Evolutionary conservation across 2,888 invertebrate species (phyloP).

Genomic region (Xylota segnis): DNA sequence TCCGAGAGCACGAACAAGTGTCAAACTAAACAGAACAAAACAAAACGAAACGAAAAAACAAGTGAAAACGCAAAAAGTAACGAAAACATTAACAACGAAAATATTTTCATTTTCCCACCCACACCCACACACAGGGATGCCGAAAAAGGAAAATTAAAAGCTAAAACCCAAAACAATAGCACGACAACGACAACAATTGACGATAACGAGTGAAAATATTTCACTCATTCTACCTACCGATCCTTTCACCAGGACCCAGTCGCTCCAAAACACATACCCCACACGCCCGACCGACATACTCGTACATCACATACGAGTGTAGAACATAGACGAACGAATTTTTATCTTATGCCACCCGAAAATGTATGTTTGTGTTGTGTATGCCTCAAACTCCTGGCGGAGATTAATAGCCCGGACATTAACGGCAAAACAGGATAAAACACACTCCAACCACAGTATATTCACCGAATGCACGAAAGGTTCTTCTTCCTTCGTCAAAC

Average conservation of each 20-base stretch:
- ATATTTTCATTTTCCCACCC: constrained; percentile 56
- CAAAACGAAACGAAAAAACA: too few relatives aligned
- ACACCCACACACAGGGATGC: constrained; percentile 21
- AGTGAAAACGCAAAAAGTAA: constrained; percentile 16
- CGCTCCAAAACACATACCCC: constrained; percentile 20
- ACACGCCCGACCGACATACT: too few relatives aligned
- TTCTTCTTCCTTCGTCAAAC: constrained; percentile 28
- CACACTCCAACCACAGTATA: constrained; percentile 40
- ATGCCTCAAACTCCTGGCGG: constrained; percentile 43
- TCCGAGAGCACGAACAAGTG: constrained; percentile 66
- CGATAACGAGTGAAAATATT: constrained; percentile 75
- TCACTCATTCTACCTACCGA: constrained; percentile 58
- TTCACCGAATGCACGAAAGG: constrained; percentile 35
- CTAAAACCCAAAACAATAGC: constrained; percentile 66
- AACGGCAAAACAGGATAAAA: constrained; percentile 74
- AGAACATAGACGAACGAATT: constrained; percentile 47
- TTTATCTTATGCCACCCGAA: constrained; percentile 66
- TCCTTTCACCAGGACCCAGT: constrained; percentile 61
- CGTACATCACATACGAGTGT: constrained; percentile 11
- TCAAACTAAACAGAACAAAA: constrained; percentile 23
- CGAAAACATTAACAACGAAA: constrained; percentile 49
- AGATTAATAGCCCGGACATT: constrained; percentile 74
- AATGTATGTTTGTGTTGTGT: constrained; percentile 45
- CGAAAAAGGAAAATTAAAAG: constrained; percentile 65
- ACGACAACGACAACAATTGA: constrained; percentile 49